Evolutionary conservation across 2,888 invertebrate genomes (phyloP).

Genomic region (Apotomis betuletana): DNA sequence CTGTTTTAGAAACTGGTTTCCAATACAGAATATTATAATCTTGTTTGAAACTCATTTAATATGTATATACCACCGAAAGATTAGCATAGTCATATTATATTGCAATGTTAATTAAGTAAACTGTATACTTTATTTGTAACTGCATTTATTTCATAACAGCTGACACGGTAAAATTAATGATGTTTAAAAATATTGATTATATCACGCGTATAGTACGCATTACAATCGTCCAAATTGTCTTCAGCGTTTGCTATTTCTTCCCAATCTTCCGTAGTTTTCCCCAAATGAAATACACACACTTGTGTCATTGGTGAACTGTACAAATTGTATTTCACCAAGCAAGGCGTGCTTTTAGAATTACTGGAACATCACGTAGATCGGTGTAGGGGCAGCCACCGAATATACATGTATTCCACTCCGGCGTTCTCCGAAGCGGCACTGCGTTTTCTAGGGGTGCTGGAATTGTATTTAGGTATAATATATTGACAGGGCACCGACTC

Average conservation of each 20-base stretch:
- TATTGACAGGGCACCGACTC: no score
- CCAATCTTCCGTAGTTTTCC: conserved; percentile 8
- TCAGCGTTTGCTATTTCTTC: not conserved
- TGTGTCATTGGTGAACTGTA: conserved; percentile 6
- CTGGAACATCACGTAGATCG: not conserved
- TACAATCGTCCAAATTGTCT: not conserved
- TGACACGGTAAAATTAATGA: conserved; percentile 5
- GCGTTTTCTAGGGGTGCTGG: conserved; percentile 5
- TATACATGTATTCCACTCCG: conserved; percentile 9
- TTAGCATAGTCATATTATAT: no score
- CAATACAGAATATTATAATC: no score
- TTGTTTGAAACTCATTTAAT: no score
- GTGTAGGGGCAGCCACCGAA: not conserved
- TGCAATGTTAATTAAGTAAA: no score
- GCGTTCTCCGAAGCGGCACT: conserved; percentile 7
- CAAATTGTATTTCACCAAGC: conserved; percentile 6
- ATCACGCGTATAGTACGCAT: not conserved
- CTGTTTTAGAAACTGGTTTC: no score
- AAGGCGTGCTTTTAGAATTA: conserved; percentile 7
- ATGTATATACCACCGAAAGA: no score
- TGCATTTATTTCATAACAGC: conserved; percentile 7
- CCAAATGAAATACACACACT: conserved; percentile 4
- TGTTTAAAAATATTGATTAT: not conserved
- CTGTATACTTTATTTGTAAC: not conserved
- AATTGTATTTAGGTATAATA: no score